Evolutionary conservation across 2,888 invertebrate genomes (phyloP).

Genomic region (Napeogenes inachia): DNA sequence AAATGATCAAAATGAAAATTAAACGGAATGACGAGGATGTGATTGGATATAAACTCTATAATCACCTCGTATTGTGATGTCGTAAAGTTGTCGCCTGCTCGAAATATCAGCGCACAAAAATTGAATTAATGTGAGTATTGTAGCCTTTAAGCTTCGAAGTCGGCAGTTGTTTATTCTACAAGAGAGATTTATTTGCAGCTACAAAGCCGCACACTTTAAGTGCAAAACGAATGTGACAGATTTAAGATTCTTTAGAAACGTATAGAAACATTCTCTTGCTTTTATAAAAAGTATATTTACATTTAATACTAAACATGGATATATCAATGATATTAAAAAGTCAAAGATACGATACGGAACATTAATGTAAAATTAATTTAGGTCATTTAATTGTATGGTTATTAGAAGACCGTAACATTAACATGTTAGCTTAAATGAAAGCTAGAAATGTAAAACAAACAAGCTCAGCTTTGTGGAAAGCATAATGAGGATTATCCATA

Average conservation of each 20-base stretch:
- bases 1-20: too few species aligned
- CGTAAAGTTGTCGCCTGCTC: not conserved
- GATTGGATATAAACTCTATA: not conserved
- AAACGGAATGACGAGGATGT: not conserved
- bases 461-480: not conserved
- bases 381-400: too few species aligned
- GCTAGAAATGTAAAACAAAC: slow-evolving; percentile 1
- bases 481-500: slow-evolving; percentile 5
- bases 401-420: not conserved
- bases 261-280: too few species aligned
- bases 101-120: not conserved
- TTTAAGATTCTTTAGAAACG: too few species aligned
- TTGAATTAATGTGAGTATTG: not conserved
- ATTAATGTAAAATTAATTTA: too few species aligned
- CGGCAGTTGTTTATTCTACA: not conserved
- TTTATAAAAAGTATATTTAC: too few species aligned
- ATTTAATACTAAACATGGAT: too few species aligned
- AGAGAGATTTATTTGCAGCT: not conserved
- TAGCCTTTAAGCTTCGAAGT: not conserved
- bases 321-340: too few species aligned
- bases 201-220: too few species aligned
- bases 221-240: too few species aligned
- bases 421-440: not conserved
- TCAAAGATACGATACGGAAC: too few species aligned
- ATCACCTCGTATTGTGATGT: not conserved